These are phyloP conservation scores for Apodemus speciosus DNA, from an alignment of 2,113 vertebrate species.

Conservation along the genomic window DNA sequence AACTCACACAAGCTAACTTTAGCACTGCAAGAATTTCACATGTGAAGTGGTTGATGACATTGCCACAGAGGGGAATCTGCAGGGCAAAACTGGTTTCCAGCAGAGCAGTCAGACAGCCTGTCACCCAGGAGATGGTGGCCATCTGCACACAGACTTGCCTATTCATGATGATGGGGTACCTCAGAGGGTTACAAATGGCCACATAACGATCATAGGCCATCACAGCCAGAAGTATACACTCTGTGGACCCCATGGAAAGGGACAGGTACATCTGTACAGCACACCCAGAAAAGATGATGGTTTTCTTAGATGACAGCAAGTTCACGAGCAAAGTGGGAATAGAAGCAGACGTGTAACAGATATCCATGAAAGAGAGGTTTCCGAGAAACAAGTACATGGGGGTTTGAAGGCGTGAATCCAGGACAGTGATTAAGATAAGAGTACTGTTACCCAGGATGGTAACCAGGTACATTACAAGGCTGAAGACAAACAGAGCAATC, in stretches of 20 bases:
- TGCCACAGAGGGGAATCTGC: constrained; percentile 65
- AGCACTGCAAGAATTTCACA: constrained; percentile 76
- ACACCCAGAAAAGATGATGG: constrained; percentile 69
- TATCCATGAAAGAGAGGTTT: constrained; percentile 79
- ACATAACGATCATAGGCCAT: constrained; percentile 74
- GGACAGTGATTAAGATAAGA: constrained; percentile 70
- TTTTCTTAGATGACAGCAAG: constrained; percentile 71
- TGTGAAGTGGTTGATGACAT: constrained; percentile 71
- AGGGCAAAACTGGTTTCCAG: constrained; percentile 69
- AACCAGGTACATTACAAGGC: constrained; percentile 68
- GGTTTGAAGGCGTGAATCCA: constrained; percentile 62
- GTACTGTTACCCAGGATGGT: constrained; percentile 66
- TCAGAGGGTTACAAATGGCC: constrained; percentile 75
- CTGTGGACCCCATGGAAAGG: constrained; percentile 75
- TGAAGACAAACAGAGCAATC: constrained; percentile 66
- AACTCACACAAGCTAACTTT: constrained; percentile 75
- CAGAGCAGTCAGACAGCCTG: constrained; percentile 68
- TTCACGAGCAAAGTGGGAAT: constrained; percentile 73
- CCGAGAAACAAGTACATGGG: constrained; percentile 81
- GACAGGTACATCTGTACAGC: constrained; percentile 74
- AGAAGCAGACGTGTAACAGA: constrained; percentile 78
- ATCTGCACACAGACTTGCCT: constrained; percentile 61
- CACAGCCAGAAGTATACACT: constrained; percentile 74
- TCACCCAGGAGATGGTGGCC: constrained; percentile 67
- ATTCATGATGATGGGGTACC: constrained; percentile 72